Conservation (phyloP, 2,797 vertebrate genomes). For the Meriones psammophilus region DNA sequence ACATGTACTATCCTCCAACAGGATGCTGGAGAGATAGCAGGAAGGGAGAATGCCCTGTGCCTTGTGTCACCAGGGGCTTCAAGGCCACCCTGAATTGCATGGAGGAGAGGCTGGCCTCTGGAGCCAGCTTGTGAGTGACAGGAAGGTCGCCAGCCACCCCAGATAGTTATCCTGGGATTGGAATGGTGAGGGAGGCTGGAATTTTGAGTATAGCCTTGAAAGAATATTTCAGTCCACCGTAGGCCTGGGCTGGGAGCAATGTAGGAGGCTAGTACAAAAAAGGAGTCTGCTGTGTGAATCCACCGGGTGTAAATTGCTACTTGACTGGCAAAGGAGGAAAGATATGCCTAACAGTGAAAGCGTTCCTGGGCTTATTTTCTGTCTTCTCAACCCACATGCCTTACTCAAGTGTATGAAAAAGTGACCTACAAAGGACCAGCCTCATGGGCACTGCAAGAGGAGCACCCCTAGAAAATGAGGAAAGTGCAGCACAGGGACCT, state of each 20-base stretch:
- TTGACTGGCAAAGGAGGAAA: not conserved
- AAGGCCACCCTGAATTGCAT: conserved; percentile 22
- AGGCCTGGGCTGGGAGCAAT: conserved; percentile 6
- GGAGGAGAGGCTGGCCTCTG: not conserved
- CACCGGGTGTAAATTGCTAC: conserved; percentile 42
- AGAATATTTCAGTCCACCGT: conserved; percentile 38
- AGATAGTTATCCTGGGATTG: not conserved
- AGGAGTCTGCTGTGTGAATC: not conserved
- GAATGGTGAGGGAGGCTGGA: conserved; percentile 63
- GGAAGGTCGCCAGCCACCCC: not conserved
- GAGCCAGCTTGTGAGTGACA: not conserved
- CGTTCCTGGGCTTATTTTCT: not conserved
- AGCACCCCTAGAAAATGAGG: not conserved
- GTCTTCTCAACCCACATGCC: not conserved
- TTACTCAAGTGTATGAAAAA: conserved; percentile 29
- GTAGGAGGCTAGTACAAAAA: conserved; percentile 53
- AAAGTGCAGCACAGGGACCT: not conserved
- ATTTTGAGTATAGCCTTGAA: conserved; percentile 75
- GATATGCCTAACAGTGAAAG: not conserved
- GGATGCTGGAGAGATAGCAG: conserved; percentile 43
- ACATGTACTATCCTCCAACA: conserved; percentile 41
- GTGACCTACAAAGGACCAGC: not conserved
- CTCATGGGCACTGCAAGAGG: not conserved
- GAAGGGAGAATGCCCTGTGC: not conserved
- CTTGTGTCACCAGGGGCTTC: conserved; percentile 25